Base-by-base conservation (phyloP, 37 sponge, comb jelly and placozoan genomes). In the Oscarella lobularis region DNA sequence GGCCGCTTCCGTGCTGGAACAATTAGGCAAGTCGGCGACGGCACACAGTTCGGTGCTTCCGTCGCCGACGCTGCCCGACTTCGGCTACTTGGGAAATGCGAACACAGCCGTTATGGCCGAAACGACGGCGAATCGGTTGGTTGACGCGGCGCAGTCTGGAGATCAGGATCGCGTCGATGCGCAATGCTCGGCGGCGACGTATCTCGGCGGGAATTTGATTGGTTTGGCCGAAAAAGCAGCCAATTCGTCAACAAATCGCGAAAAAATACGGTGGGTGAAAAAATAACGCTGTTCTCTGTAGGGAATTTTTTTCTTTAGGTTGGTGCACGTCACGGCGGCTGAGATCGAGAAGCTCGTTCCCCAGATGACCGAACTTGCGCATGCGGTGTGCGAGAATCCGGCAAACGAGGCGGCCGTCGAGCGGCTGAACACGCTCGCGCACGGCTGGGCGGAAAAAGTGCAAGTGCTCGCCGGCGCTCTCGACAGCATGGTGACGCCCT, bases 271-370 rank as follows among this genome's bases (percentile, higher is more conserved):
- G n/a, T n/a, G n/a, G n/a, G n/a, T n/a, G n/a, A n/a, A n/a, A 48
- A 9, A 48, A 48, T 27, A 48, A 48, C 20, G 60, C 60, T 27
- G 20, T 27, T 27, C 20, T 9, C 60, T 20, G 20, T 20, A 48
- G 20, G 20, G 9, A 48, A 9, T 27, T 20, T 48, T 20, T 48
- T 48, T 48, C 20, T 48, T 20, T 48, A 48, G 60, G 20, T 20
- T 48, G 14, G 60, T 48, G 9, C 60, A 48, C 20, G 60, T 48
- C 60, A 48, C 20, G 14, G 9, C 60, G 9, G 9, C 60, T 27
- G 60, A 48, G 60, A 48, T 48, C 60, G 60, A 48, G 60, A 48
- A 48, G 20, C 60, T 48, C 20, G 60, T 48, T 9, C 60, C 60
- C 20, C 60, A 48, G 20, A 9, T 48, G 60, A 20, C 20, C 20